These are phyloP conservation scores for Trichonephila inaurata DNA, from an alignment of 1,140 invertebrate species.

Conservation along the genomic window DNA sequence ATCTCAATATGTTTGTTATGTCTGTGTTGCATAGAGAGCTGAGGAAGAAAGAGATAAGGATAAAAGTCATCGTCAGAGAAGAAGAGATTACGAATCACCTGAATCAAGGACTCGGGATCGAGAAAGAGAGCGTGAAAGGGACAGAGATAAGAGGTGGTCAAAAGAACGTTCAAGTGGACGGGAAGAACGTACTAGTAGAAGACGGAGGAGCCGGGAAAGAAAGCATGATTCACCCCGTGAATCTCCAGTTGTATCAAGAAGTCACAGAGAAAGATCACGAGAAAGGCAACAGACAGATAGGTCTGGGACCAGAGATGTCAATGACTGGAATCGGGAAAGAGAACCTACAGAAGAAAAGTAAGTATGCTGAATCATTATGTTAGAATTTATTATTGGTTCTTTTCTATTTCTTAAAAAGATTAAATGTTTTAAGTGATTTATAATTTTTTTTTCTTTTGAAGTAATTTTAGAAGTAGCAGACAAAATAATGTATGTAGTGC, in stretches of 20 bases:
- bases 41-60: slow-evolving; percentile 80
- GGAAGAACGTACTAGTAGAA: slow-evolving; percentile 69
- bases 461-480: too few species aligned
- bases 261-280: slow-evolving; percentile 31
- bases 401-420: too few species aligned
- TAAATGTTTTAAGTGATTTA: too few species aligned
- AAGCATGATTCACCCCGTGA: slow-evolving; percentile 68
- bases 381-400: too few species aligned
- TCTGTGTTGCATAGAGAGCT: slow-evolving; percentile 76
- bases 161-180: slow-evolving; percentile 74
- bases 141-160: slow-evolving; percentile 78
- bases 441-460: too few species aligned
- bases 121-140: slow-evolving; percentile 78
- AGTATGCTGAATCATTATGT: not conserved
- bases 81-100: slow-evolving; percentile 66
- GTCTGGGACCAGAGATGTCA: slow-evolving; percentile 66
- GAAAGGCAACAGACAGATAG: slow-evolving; percentile 77
- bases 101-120: slow-evolving; percentile 78
- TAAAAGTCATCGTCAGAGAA: slow-evolving; percentile 78
- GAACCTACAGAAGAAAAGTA: slow-evolving; percentile 60
- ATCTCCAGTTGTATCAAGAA: slow-evolving; percentile 52
- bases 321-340: slow-evolving; percentile 63
- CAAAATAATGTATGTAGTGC: too few species aligned
- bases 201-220: slow-evolving; percentile 77
- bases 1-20: not conserved